Evolutionary conservation across 2,113 vertebrate genomes (phyloP).

Genomic region (Willisornis vidua): DNA sequence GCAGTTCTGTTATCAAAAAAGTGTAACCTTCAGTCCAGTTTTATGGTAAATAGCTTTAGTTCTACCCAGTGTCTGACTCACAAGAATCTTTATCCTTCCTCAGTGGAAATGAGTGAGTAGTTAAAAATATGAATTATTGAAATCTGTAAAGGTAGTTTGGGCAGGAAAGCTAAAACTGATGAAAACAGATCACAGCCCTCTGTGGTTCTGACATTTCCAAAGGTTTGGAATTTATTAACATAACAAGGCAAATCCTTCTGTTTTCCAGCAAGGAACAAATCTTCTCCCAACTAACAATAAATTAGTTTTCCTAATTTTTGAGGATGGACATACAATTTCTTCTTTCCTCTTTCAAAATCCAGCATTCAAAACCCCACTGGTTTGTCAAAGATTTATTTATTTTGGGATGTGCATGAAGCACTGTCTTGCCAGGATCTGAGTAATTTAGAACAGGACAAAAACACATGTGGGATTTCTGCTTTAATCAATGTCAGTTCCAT

Average conservation of each 20-base stretch:
- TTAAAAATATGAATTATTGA: slow-evolving; percentile 8
- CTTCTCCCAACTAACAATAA: slow-evolving; percentile 24
- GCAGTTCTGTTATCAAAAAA: not conserved
- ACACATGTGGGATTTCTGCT: slow-evolving; percentile 38
- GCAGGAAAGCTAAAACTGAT: not conserved
- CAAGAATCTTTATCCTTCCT: not conserved
- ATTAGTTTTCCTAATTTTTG: slow-evolving; percentile 40
- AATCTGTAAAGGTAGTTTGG: not conserved
- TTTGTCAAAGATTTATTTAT: slow-evolving; percentile 50
- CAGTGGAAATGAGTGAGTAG: not conserved
- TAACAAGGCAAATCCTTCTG: slow-evolving; percentile 38
- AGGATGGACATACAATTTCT: not conserved
- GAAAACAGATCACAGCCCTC: not conserved
- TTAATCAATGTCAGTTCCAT: slow-evolving; percentile 47
- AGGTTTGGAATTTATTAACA: slow-evolving; percentile 47
- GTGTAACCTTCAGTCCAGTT: not conserved
- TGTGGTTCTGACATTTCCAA: not conserved
- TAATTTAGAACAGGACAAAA: slow-evolving; percentile 57
- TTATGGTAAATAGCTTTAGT: not conserved
- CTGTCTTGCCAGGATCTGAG: not conserved
- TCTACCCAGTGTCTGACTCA: not conserved
- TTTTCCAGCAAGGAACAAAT: slow-evolving; percentile 47
- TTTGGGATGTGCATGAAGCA: not conserved
- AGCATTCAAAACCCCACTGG: not conserved
- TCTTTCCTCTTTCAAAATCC: slow-evolving; percentile 23